phyloP scores from a whole-genome alignment of 2,797 vertebrate species.

The Melanotaenia parkinsoni region DNA sequence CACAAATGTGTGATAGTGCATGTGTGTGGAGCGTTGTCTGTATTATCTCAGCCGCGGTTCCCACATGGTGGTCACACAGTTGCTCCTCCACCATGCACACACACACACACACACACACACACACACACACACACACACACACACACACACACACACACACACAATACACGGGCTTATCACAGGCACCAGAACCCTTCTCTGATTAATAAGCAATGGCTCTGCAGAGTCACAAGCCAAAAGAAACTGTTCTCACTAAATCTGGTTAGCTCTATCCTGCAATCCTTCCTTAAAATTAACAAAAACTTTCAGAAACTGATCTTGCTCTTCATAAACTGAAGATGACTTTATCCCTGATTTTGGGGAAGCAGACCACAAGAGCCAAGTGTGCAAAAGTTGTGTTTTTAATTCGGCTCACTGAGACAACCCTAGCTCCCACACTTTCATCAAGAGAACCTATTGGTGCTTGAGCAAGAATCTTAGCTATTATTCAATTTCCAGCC shows the following conservation, averaged over 20 bases:
- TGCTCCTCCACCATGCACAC: constrained; percentile 18
- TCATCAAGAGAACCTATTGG: constrained; percentile 38
- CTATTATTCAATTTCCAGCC: constrained; percentile 58
- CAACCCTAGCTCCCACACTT: constrained; percentile 19
- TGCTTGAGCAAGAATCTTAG: constrained; percentile 36
- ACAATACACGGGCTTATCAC: constrained; percentile 70
- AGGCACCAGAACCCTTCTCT: constrained; percentile 68
- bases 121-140: constrained; percentile 25
- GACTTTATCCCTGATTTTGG: constrained; percentile 36
- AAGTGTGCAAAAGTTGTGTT: constrained; percentile 24
- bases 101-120: constrained; percentile 16
- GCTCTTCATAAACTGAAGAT: constrained; percentile 31
- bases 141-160: constrained; percentile 6
- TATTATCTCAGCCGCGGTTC: constrained; percentile 53
- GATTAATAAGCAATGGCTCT: constrained; percentile 71
- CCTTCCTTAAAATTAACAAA: constrained; percentile 32
- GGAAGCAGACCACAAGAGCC: constrained; percentile 23
- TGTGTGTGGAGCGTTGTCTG: constrained; percentile 48
- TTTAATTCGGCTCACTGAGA: constrained; percentile 39
- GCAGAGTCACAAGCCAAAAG: constrained; percentile 63
- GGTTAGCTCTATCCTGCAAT: constrained; percentile 47
- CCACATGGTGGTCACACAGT: constrained; percentile 66
- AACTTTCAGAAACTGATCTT: constrained; percentile 34
- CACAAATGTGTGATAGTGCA: constrained; percentile 36
- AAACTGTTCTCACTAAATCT: constrained; percentile 52